Conservation (phyloP, 2,888 invertebrate genomes). For the Acronicta alni region DNA sequence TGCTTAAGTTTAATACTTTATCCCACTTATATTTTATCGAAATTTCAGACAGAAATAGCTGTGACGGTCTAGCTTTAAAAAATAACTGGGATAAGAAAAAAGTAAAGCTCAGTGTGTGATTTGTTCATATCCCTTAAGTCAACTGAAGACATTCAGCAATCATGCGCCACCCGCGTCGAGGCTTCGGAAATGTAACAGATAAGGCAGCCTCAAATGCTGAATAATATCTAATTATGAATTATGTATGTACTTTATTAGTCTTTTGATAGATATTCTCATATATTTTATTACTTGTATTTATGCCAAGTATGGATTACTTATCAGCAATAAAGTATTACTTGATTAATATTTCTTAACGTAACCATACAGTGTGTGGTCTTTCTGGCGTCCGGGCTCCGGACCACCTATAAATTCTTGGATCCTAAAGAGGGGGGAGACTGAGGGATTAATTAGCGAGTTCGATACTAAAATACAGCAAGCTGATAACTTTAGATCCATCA, state of each 20-base stretch:
- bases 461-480: constrained; percentile 14
- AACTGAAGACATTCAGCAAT: not conserved
- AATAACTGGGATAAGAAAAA: not conserved
- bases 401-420: not conserved
- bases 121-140: not conserved
- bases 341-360: constrained; percentile 14
- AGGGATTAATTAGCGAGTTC: constrained; percentile 16
- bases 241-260: too few species aligned
- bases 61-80: not conserved
- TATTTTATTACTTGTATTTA: constrained; percentile 8
- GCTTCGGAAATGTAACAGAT: too few species aligned
- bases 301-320: constrained; percentile 11
- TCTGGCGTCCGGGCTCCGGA: not conserved
- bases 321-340: constrained; percentile 14
- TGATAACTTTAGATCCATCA: not conserved
- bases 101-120: too few species aligned
- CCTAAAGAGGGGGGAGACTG: not conserved
- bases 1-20: too few species aligned
- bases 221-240: too few species aligned
- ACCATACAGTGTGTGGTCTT: constrained; percentile 11
- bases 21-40: too few species aligned
- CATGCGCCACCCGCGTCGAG: too few species aligned
- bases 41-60: too few species aligned
- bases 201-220: not conserved
- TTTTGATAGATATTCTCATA: not conserved